Base-by-base conservation (phyloP, 2,888 invertebrate genomes). In the Dynastes hyllus region DNA sequence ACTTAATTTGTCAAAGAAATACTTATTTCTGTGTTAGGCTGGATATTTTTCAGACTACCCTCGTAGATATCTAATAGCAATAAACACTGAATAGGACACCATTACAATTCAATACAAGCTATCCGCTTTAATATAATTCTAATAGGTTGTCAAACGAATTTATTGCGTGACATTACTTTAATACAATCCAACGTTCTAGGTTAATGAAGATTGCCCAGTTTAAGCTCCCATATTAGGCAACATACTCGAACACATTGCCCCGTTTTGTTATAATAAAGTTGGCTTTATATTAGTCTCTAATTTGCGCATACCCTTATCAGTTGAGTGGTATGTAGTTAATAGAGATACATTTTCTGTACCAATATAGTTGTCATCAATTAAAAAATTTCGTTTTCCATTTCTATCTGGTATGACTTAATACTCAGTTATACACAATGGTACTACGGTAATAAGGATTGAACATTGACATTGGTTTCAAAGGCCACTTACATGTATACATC, bases 231-330 rank as follows among this genome's bases (percentile, higher is more conserved):
- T 58, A 58, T 58, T 58, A 8, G 55, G 55, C 3, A 22, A 58
- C 22, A 6, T 55, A 55, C 16, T 22, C n/a, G 1, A n/a, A 16
- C 16, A 55, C 55, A 58, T 16, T 58, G 9, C 9, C 22, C 16
- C 22, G 22, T 22, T 22, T 58, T 58, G 55, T 67, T 66, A 16
- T 40, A 6, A 9, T 45, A 2, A 67, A 45, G n/a, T 67, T 67
- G 66, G 16, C 22, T 45, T 67, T 6, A 37, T 40, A 45, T 67
- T 67, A 67, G 45, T 67, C 9, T 45, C 4, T 45, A 67, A 67
- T 45, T 67, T 40, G 22, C 40, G 22, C 45, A 67, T 67, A 22
- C 16, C 40, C 66, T 22, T 45, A 40, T 40, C 45, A 45, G 16
- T 16, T 6, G 1, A 6, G n/a, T 16, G 9, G 8, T 16, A 0